These are phyloP conservation scores for Ommatoiulus sabulosus DNA, from an alignment of 2,888 invertebrate genomes.

Conservation along the genomic window DNA sequence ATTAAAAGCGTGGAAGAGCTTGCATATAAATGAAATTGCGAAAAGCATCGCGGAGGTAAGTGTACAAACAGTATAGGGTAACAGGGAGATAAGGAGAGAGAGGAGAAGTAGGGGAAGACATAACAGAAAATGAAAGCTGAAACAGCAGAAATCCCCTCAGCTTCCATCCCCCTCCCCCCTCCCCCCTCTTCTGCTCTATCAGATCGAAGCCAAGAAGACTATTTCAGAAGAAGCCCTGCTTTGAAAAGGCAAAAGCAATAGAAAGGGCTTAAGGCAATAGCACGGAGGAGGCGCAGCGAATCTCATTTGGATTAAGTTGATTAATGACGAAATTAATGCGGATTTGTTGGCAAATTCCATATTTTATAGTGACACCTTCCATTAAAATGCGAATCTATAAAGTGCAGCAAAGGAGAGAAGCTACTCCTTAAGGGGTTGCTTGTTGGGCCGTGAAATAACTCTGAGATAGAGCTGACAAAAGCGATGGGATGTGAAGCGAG, in stretches of 20 bases:
- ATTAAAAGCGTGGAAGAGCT: conserved; percentile 30
- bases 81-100: conserved; percentile 41
- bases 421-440: conserved; percentile 49
- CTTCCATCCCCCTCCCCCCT: background rate
- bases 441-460: conserved; percentile 50
- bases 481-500: conserved; percentile 47
- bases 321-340: conserved; percentile 59
- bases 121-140: conserved; percentile 54
- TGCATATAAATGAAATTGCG: conserved; percentile 47
- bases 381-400: conserved; percentile 58
- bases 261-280: conserved; percentile 57
- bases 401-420: conserved; percentile 53
- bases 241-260: conserved; percentile 55
- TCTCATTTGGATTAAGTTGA: conserved; percentile 59
- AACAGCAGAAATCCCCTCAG: conserved; percentile 51
- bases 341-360: conserved; percentile 59
- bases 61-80: conserved; percentile 34
- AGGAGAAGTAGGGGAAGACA: conserved; percentile 44
- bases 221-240: conserved; percentile 37
- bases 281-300: conserved; percentile 52
- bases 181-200: conserved; percentile 49
- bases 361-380: conserved; percentile 59
- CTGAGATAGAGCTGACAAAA: conserved; percentile 50
- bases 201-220: conserved; percentile 51
- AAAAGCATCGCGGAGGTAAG: conserved; percentile 31